Evolutionary conservation across 1,140 invertebrate genomes (phyloP), one percentile per base, ranked within the genome.

Genomic region (Ceratoteleas bidentatus): DNA sequence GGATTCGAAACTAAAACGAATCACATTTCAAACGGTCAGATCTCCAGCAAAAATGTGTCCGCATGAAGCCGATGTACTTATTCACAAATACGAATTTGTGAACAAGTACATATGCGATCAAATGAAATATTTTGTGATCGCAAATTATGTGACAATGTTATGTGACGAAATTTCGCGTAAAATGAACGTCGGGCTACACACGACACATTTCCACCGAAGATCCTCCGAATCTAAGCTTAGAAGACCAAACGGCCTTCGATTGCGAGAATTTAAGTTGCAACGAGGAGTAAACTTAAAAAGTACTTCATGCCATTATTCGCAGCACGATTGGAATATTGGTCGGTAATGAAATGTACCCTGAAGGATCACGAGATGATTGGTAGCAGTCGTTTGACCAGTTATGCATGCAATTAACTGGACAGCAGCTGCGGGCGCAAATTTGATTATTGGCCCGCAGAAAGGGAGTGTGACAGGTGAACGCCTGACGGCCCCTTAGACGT

Each of bases 401-500:
- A 40, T 57, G 49, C 43, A 24, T 79, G 49, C 49, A 10, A 66
- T 47, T 66, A 78, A 68, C 36, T 40, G 6, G 54, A 38, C 50
- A 53, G 14, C 16, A 33, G 34, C 15, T 34, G 69, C 49, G 24
- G 40, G 69, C 49, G 24, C 36, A 50, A 13, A 15, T 45, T 36
- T 24, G 32, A 14, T 24, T 40, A 58, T 50, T 52, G 45, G 34
- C 50, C 45, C 32, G 14, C 43, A 11, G 40, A 53, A 77, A 65
- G 47, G 75, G 72, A 36, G 56, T 65, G 36, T 53, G 13, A 57
- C 36, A 43, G 43, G 50, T 43, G 45, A 49, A 70, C 32, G 32
- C 24, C 24, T 24, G 38, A 64, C 13, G 33, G 33, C 56, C 24
- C 9, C 64, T 72, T 49, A 91, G 57, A 91, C 90, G 50, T 92